A percentile compares a stretch with the other conserved stretches of the same genome.
Evolutionary conservation across 2,113 vertebrate species (phyloP).

Genomic region (Otolemur garnettii): DNA sequence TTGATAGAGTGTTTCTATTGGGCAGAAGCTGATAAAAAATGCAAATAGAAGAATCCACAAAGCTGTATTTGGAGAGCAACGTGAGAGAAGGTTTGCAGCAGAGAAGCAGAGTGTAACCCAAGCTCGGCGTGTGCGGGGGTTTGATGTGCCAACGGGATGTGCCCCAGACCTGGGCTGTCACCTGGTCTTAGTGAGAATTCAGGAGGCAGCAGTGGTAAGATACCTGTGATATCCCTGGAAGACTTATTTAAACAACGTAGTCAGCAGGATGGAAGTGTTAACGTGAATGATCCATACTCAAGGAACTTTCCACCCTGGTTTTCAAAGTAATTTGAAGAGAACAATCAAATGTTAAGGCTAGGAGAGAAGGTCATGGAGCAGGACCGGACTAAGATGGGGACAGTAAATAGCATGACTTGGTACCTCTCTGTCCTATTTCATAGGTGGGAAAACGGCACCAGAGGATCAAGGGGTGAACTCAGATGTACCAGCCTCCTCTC

Average conservation of each 20-base stretch:
- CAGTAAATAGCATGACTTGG: not conserved
- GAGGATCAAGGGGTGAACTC: not conserved
- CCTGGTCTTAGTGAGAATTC: not conserved
- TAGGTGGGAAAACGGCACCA: not conserved
- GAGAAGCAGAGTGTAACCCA: not conserved
- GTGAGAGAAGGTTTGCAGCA: not conserved
- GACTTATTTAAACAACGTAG: not conserved
- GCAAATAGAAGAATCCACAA: not conserved
- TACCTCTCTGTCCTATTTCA: not conserved
- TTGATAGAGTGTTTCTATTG: not conserved
- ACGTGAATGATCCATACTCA: not conserved
- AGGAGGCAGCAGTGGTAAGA: not conserved
- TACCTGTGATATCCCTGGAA: not conserved
- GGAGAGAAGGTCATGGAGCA: not conserved
- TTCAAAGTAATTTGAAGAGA: not conserved
- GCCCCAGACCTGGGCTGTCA: not conserved
- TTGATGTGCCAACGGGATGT: not conserved
- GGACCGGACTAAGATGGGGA: not conserved
- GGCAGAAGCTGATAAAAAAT: not conserved
- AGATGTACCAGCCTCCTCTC: not conserved
- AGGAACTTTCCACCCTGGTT: not conserved
- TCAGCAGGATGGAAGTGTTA: not conserved
- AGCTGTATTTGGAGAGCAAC: slow-evolving; percentile 5
- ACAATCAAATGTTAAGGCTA: not conserved
- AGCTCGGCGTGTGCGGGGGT: not conserved